phyloP scores from a whole-genome alignment of 2,113 vertebrate species.

The Trogon surrucura region DNA sequence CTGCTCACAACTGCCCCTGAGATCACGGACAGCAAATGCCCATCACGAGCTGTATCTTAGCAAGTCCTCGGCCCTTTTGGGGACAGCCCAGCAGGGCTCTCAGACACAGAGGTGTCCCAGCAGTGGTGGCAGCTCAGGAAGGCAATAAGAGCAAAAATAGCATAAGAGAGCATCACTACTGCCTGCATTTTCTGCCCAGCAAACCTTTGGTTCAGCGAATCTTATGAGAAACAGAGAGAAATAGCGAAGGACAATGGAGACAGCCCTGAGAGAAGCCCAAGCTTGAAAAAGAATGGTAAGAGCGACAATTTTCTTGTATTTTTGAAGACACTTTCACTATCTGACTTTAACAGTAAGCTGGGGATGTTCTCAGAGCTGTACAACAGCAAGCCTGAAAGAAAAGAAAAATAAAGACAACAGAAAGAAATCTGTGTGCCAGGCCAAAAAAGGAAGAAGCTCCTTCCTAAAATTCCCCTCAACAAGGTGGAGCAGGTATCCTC shows the following conservation, averaged over 20 bases:
- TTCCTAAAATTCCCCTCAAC: not conserved
- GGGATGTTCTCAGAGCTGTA: not conserved
- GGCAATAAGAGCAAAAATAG: not conserved
- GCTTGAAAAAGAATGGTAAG: not conserved
- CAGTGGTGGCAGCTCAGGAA: not conserved
- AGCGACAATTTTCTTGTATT: not conserved
- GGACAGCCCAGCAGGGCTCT: not conserved
- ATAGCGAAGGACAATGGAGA: not conserved
- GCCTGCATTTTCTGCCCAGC: not conserved
- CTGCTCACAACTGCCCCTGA: not conserved
- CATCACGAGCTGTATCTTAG: not conserved
- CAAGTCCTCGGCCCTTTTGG: not conserved
- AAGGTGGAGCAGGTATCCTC: not conserved
- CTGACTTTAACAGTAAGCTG: not conserved
- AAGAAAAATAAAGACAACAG: not conserved
- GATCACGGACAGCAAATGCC: rapidly evolving
- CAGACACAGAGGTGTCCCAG: not conserved
- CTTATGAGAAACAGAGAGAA: not conserved
- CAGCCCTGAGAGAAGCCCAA: not conserved
- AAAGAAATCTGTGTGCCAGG: not conserved
- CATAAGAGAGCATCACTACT: not conserved
- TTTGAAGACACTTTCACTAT: not conserved
- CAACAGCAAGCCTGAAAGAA: not conserved
- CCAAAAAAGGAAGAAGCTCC: not conserved
- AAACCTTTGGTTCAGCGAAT: not conserved